These are phyloP conservation scores for Crocallis elinguaria DNA, from an alignment of 2,888 invertebrate genomes.

Conservation along the genomic window DNA sequence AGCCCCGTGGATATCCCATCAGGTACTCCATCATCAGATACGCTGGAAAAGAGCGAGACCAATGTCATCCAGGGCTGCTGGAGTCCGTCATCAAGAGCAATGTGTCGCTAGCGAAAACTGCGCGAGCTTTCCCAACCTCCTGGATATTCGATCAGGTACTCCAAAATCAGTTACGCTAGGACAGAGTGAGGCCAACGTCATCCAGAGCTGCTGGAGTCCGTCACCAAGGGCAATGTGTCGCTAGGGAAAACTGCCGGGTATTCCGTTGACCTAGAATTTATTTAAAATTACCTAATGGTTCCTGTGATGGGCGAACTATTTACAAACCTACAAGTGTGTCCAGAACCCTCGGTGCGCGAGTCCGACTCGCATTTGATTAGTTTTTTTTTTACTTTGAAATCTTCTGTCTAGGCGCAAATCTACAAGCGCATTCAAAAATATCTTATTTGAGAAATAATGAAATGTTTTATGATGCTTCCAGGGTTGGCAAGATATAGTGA, in stretches of 20 bases:
- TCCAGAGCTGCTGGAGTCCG: slow-evolving; percentile 93
- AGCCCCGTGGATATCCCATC: slow-evolving; percentile 88
- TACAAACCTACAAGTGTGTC: too few relatives aligned
- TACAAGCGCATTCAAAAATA: too few relatives aligned
- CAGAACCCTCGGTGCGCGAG: too few relatives aligned
- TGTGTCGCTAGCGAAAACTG: slow-evolving; percentile 90
- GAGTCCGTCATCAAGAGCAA: slow-evolving; percentile 93
- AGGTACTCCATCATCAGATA: slow-evolving; percentile 47
- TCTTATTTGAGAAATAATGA: too few relatives aligned
- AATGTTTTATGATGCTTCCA: slow-evolving; percentile 54
- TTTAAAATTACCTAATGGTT: too few relatives aligned
- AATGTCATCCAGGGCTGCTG: not conserved
- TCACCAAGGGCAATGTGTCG: slow-evolving; percentile 93
- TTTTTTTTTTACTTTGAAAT: too few relatives aligned
- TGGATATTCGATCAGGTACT: slow-evolving; percentile 88
- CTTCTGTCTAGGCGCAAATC: too few relatives aligned
- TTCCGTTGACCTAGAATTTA: too few relatives aligned
- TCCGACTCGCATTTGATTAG: too few relatives aligned
- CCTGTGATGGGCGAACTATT: too few relatives aligned
- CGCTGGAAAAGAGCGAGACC: not conserved
- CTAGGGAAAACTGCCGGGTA: slow-evolving; percentile 89
- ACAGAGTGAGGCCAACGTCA: slow-evolving; percentile 86
- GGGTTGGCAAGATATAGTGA: slow-evolving; percentile 94
- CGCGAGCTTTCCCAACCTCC: slow-evolving; percentile 86
- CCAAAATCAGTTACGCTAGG: slow-evolving; percentile 83